phyloP scores from a whole-genome alignment of 92 coral and sea anemone species.

The Anthopleura xanthogrammica region DNA sequence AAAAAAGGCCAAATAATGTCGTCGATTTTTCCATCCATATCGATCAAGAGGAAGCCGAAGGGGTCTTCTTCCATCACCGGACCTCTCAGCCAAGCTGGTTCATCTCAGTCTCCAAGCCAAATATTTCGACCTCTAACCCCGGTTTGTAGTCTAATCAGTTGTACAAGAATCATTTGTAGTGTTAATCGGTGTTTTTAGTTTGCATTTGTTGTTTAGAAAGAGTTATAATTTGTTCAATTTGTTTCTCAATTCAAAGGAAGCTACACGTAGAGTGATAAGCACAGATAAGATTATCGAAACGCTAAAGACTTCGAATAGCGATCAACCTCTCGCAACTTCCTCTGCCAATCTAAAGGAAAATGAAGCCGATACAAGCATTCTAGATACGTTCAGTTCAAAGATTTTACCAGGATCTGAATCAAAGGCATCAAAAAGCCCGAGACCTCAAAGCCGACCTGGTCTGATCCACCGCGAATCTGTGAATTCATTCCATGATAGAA shows the following conservation, averaged over 20 bases:
- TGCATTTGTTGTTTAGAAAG: slow-evolving; percentile 5
- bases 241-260: slow-evolving; percentile 44
- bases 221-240: slow-evolving; percentile 23
- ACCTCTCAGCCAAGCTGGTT: slow-evolving; percentile 20
- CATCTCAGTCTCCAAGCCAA: slow-evolving; percentile 25
- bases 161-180: slow-evolving; percentile 7
- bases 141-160: slow-evolving; percentile 61
- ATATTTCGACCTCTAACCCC: slow-evolving; percentile 78
- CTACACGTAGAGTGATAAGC: slow-evolving; percentile 32
- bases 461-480: slow-evolving; percentile 63
- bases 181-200: slow-evolving; percentile 25
- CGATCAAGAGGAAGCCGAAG: slow-evolving; percentile 70
- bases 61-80: slow-evolving; percentile 28
- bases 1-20: slow-evolving; percentile 46
- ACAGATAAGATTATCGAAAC: background rate
- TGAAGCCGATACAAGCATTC: slow-evolving; percentile 4
- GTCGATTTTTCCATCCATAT: slow-evolving; percentile 72
- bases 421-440: slow-evolving; percentile 28
- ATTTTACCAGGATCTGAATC: slow-evolving; percentile 18
- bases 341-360: slow-evolving; percentile 20
- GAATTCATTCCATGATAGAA: slow-evolving; percentile 66
- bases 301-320: slow-evolving; percentile 6
- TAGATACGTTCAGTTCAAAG: slow-evolving; percentile 5
- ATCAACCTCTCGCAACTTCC: slow-evolving; percentile 32
- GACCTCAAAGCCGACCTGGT: slow-evolving; percentile 25